phyloP scores from a whole-genome alignment of 2,888 invertebrate genomes.

The Phasia obesa region DNA sequence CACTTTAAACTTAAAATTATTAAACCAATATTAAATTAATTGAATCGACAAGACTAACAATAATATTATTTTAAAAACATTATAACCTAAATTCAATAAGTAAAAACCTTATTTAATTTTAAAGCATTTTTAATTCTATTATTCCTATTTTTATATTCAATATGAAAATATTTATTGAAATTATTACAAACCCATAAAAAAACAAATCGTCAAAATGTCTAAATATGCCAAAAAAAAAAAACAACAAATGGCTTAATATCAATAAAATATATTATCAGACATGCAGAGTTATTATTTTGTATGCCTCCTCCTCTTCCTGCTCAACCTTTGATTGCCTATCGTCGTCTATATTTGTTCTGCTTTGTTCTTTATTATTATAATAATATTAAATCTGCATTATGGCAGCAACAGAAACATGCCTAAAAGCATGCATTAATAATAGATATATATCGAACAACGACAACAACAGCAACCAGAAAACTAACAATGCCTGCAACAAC shows the following conservation, averaged over 20 bases:
- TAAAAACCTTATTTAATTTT: neutral
- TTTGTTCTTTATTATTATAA: slow-evolving; percentile 48
- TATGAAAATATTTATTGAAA: slow-evolving; percentile 30
- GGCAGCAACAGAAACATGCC: slow-evolving; percentile 48
- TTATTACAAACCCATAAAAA: slow-evolving; percentile 77
- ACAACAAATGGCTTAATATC: slow-evolving; percentile 25
- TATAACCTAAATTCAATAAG: neutral
- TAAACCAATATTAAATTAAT: too few species aligned
- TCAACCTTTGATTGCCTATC: neutral
- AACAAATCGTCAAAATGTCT: slow-evolving; percentile 80
- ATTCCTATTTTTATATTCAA: neutral
- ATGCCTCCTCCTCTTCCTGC: neutral
- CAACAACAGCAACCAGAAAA: neutral
- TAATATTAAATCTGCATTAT: slow-evolving; percentile 70
- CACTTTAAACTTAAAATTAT: too few species aligned
- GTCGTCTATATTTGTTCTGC: neutral
- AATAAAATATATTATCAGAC: slow-evolving; percentile 29
- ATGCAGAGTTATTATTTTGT: slow-evolving; percentile 13
- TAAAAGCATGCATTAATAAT: slow-evolving; percentile 59
- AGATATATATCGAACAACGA: slow-evolving; percentile 48
- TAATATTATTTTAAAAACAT: neutral
- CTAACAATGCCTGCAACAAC: slow-evolving; percentile 19
- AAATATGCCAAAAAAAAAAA: slow-evolving; percentile 73
- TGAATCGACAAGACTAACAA: neutral
- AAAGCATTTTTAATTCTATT: neutral